Evolutionary conservation across 2,888 invertebrate species (phyloP), one percentile per base, ranked within the genome.

Genomic region (Caenorhabditis afra): DNA sequence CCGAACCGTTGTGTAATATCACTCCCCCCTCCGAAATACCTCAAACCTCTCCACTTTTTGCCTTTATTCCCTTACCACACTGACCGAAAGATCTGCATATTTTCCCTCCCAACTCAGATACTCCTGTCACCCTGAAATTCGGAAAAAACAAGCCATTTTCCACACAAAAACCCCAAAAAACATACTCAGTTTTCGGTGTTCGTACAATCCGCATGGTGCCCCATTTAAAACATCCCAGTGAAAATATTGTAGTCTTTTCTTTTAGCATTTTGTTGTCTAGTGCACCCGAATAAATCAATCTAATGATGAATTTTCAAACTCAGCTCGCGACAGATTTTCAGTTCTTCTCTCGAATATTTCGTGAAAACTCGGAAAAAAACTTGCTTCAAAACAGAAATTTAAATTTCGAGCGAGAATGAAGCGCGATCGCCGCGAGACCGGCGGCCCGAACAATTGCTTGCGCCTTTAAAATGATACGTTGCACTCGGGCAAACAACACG

Each of bases 381-480:
- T 29, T 3, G 29, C n/a, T n/a, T n/a, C n/a, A n/a, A n/a, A 29
- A 29, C 7, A 3, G 29, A 29, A 29, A 29, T 7, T 29, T 29
- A 7, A 29, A 29, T 29, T 29, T 29, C 29, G 29, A 29, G 29
- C 29, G 29, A 29, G 29, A 29, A 5, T 29, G 29, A 29, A 29
- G 29, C 29, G 29, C 29, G 29, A 29, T 29, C 76, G 76, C 58
- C 39, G 44, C 76, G 68, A 76, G 76, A 76, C 76, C 76, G 14
- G 23, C 37, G n/a, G 10, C 11, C 29, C 67, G 57, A 76, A 64
- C 18, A 71, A 55, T 41, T 11, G 22, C 20, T 29, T 68, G 76
- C 67, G 68, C 76, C 76, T 68, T 76, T 64, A 64, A 61, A 58
- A 39, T 67, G 67, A 76, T 68, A 76, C 76, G 76, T 76, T 76